Percentiles rank a stretch among this genome's conserved stretches.
phyloP scores from a whole-genome alignment of 2,797 vertebrate species.

The Channallabes apus region DNA sequence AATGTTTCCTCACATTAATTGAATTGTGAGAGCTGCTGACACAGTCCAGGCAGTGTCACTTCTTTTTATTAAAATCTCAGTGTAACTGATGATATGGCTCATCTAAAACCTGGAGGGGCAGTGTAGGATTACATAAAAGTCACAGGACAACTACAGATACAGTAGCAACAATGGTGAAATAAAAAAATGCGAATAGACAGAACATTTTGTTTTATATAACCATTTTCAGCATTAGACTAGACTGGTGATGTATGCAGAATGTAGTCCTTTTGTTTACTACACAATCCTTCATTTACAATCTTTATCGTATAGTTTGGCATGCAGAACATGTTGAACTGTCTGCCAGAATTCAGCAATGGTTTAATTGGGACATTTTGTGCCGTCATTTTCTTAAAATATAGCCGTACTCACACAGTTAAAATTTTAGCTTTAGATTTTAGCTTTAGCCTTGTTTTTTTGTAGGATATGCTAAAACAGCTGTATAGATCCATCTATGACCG shows the following conservation, averaged over 20 bases:
- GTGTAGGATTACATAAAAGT: not conserved
- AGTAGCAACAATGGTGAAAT: not conserved
- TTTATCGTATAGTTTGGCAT: not conserved
- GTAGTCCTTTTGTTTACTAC: not conserved
- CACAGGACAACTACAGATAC: not conserved
- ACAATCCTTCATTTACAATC: no score
- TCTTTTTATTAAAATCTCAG: conserved; percentile 14
- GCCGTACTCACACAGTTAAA: not conserved
- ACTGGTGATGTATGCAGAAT: not conserved
- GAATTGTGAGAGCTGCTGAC: not conserved
- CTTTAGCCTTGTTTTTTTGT: not conserved
- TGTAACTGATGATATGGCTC: not conserved
- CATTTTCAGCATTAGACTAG: not conserved
- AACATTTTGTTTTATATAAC: not conserved
- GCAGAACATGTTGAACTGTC: not conserved
- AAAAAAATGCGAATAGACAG: not conserved
- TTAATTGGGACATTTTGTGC: not conserved
- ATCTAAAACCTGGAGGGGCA: not conserved
- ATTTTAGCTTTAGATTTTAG: not conserved
- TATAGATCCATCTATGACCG: not conserved
- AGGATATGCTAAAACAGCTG: not conserved
- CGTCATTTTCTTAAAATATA: not conserved
- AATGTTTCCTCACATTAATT: no score
- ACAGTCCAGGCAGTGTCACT: not conserved
- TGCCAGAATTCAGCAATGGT: not conserved